Base-by-base conservation (phyloP, 2,797 vertebrate genomes). In the Sternotherus odoratus region DNA sequence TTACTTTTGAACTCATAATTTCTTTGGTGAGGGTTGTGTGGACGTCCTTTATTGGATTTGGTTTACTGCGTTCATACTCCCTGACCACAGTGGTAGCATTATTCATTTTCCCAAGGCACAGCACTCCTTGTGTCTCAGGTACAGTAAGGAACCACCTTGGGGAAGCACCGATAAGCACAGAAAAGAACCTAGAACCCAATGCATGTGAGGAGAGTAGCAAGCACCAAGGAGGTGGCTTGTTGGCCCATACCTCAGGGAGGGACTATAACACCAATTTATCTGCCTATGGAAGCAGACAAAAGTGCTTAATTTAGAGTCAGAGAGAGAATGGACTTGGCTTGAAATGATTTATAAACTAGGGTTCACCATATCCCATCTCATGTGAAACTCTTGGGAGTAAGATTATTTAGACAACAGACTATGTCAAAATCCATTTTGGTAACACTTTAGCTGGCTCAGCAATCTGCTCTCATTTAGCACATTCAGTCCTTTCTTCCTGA, bases 361-460 rank as follows among this genome's bases (percentile, higher is more conserved):
- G 77, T 78, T 82, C 17, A 11, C n/a, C 54, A 17, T 72, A 78
- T 49, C 78, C 89, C 26, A 54, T 39, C 87, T 79, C 39, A 86
- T 88, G 77, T 86, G 88, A 93, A 84, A 85, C 48, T 56, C 79
- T 92, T 85, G 77, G 81, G 46, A 57, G 54, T 82, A 54, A 93
- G 95, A 80, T 85, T 86, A 82, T 91, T 96, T 82, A 94, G 82
- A 89, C 89, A 95, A 89, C 88, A 92, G 54, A 72, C 75, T 92
- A 46, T 92, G 91, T 92, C 93, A 96, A 90, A 94, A 92, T 88
- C 85, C 75, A 82, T 93, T 95, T 88, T 78, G 92, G 46, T 86
- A 94, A 66, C 74, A 80, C 54, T 78, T 36, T 80, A 57, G 94
- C 82, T 92, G 82, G 54, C 93, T 92, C 66, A 91, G 79, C 87